Evolutionary conservation across 2,113 vertebrate genomes (phyloP).

Genomic region (Callipepla squamata): DNA sequence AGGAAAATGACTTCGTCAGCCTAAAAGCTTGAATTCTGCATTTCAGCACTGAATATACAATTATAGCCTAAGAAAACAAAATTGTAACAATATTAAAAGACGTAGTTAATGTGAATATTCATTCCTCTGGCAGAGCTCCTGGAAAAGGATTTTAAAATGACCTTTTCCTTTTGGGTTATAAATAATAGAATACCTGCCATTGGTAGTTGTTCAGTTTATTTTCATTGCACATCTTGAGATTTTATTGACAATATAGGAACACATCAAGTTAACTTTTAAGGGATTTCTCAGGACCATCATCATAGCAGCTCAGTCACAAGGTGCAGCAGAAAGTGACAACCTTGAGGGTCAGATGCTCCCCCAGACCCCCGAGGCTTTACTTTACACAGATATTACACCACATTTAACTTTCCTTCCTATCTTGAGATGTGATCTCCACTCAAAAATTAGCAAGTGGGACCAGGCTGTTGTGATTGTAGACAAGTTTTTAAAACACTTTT

Average conservation of each 20-base stretch:
- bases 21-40: neutral
- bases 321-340: neutral
- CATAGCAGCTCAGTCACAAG: neutral
- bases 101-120: neutral
- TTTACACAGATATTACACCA: neutral
- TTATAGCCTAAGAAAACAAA: neutral
- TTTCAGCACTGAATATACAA: neutral
- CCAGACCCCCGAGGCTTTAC: neutral
- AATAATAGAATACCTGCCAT: neutral
- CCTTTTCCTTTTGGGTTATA: conserved; percentile 2
- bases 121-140: neutral
- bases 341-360: neutral
- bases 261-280: neutral
- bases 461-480: neutral
- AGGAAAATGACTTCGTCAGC: neutral
- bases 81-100: neutral
- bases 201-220: conserved; percentile 20
- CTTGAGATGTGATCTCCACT: neutral
- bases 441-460: neutral
- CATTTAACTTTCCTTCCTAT: neutral
- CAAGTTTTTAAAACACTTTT: neutral
- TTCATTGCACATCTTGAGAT: neutral
- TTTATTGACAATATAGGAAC: neutral
- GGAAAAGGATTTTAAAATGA: conserved; percentile 6
- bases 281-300: neutral